These are phyloP conservation scores for Eidolon dupreanum DNA, from an alignment of 2,797 vertebrate genomes.

Conservation along the genomic window DNA sequence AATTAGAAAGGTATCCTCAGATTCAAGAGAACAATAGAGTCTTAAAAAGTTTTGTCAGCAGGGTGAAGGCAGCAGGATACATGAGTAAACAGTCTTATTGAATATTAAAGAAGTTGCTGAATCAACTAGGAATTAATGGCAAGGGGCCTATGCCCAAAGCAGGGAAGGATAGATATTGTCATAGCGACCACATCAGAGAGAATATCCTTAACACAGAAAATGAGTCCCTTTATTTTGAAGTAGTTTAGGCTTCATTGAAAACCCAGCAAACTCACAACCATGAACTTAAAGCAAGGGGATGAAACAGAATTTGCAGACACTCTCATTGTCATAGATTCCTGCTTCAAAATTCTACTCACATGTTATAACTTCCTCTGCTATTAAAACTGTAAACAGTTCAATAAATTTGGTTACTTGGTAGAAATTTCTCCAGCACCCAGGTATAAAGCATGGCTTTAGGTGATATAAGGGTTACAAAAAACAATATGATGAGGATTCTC, in stretches of 20 bases:
- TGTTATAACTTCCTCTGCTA: neutral
- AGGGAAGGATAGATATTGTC: neutral
- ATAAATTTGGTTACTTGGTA: neutral
- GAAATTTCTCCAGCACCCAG: neutral
- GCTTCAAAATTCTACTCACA: neutral
- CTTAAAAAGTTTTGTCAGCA: neutral
- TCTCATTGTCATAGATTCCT: neutral
- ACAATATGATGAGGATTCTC: neutral
- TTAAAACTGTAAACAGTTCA: neutral
- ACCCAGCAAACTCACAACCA: neutral
- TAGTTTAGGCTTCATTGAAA: neutral
- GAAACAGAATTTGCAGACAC: neutral
- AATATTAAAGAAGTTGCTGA: neutral
- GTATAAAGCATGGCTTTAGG: neutral
- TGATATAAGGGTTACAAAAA: neutral
- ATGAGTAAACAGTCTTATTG: neutral
- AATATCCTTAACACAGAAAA: neutral
- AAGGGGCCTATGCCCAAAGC: neutral
- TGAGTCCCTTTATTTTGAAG: neutral
- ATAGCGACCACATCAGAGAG: neutral
- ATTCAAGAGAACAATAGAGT: neutral
- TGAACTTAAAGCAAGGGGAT: neutral
- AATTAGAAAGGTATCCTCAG: neutral
- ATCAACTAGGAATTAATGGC: neutral
- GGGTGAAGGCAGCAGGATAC: neutral